Conservation (phyloP, 2,888 invertebrate species). For the Rhimphoctona megacephalus region DNA sequence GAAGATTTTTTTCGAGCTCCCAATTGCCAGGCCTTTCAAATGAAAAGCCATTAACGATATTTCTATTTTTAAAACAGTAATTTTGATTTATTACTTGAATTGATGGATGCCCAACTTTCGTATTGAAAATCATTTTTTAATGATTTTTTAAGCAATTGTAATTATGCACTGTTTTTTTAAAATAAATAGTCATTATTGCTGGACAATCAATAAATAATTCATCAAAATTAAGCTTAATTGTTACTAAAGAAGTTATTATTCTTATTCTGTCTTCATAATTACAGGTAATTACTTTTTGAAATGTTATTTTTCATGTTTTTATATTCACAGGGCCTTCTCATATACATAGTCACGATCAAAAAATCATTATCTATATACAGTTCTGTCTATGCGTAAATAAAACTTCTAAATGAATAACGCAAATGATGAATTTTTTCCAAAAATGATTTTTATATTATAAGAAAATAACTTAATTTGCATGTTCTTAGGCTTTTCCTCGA, state of each 20-base stretch:
- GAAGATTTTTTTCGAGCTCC: not conserved
- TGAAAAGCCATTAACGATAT: not conserved
- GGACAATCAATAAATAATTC: not conserved
- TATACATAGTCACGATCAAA: not conserved
- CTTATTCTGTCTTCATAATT: not conserved
- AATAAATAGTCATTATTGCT: not conserved
- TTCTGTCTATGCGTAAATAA: not conserved
- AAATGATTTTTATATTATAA: not conserved
- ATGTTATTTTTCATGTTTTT: not conserved
- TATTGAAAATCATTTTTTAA: slow-evolving; percentile 4
- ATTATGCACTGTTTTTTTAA: not conserved
- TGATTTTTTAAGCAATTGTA: not conserved
- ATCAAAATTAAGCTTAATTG: slow-evolving; percentile 10
- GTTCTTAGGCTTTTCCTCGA: not conserved
- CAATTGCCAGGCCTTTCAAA: not conserved
- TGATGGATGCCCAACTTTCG: not conserved
- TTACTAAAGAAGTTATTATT: slow-evolving; percentile 6
- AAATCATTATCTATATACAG: not conserved
- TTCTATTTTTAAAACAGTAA: not conserved
- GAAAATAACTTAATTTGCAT: not conserved
- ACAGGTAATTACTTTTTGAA: slow-evolving; percentile 1
- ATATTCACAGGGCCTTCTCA: not conserved
- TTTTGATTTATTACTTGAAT: slow-evolving; percentile 9
- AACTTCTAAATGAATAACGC: not conserved
- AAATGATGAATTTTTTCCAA: not conserved